Conservation (phyloP, 2,113 vertebrate species). For the Butorides virescens region DNA sequence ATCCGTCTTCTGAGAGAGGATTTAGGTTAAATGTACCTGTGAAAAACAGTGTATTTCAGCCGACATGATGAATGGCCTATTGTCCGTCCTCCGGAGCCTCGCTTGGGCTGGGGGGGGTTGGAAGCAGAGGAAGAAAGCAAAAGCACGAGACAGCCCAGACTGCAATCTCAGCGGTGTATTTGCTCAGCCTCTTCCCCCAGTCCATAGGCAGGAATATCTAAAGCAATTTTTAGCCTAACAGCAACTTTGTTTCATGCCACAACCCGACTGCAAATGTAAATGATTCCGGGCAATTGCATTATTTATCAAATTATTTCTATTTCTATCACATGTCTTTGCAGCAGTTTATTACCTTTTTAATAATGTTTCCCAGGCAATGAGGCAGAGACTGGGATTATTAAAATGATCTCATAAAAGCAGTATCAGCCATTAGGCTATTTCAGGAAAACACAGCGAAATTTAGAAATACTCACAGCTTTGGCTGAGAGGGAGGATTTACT, state of each 20-base stretch:
- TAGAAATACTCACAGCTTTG: not conserved
- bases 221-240: not conserved
- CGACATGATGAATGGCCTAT: constrained; percentile 46
- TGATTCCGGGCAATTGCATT: not conserved
- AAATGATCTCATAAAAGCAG: not conserved
- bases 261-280: not conserved
- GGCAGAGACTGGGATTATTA: not conserved
- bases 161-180: not conserved
- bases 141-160: not conserved
- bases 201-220: not conserved
- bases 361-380: not conserved
- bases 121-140: not conserved
- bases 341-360: constrained; percentile 15
- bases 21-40: constrained; percentile 60
- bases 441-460: not conserved
- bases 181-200: not conserved
- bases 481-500: not conserved
- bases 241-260: not conserved
- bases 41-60: constrained; percentile 42
- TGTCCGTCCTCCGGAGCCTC: not conserved
- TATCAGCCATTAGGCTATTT: not conserved
- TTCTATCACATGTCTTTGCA: not conserved
- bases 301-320: constrained; percentile 51
- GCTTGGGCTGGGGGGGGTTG: not conserved
- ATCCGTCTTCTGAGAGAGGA: constrained; percentile 56